Base-by-base conservation (phyloP, 2,888 invertebrate genomes). In the Ptilodon capucinus region DNA sequence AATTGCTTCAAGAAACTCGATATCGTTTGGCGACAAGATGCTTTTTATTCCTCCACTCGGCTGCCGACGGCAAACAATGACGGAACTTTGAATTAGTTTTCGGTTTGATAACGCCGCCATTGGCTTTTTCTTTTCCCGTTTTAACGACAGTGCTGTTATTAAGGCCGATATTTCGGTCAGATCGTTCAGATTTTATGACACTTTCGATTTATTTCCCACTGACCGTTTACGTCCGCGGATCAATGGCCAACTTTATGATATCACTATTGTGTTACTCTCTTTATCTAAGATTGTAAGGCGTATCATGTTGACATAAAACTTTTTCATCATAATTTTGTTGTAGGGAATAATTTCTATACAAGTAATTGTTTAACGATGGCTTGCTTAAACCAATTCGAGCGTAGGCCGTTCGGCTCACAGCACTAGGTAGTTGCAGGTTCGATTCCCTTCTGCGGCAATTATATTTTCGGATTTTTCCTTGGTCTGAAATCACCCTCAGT, bases 1-100 rank as follows among this genome's bases (percentile, higher is more conserved):
- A 89, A 90, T 88, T 86, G 86, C 86, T 88, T 86, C 76, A 81
- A 84, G 88, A 86, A 89, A 87, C 85, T 88, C 85, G 81, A 86
- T 88, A 86, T 85, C 87, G 84, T 83, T 86, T 77, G 80, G 80
- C 81, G 84, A 88, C 86, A 87, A 84, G 84, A 84, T 85, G 85
- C 81, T 87, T 87, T 87, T 88, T 86, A 86, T 86, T 79, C 81
- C 74, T 76, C 60, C 71, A 71, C 74, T 71, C 71, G 65, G 67
- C 71, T 78, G 77, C 76, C 67, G 71, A 70, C 71, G 81, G 81
- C 79, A 81, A 86, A 86, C 85, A 85, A 85, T 82, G 83, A 82
- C 79, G 73, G 79, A 85, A 87, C 82, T 88, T 87, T 79, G 84
- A 87, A 87, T 87, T 84, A 85, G 85, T 87, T 86, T 82, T 77